Conservation (phyloP, 2,113 vertebrate genomes). For the Romanogobio albipinnatus region DNA sequence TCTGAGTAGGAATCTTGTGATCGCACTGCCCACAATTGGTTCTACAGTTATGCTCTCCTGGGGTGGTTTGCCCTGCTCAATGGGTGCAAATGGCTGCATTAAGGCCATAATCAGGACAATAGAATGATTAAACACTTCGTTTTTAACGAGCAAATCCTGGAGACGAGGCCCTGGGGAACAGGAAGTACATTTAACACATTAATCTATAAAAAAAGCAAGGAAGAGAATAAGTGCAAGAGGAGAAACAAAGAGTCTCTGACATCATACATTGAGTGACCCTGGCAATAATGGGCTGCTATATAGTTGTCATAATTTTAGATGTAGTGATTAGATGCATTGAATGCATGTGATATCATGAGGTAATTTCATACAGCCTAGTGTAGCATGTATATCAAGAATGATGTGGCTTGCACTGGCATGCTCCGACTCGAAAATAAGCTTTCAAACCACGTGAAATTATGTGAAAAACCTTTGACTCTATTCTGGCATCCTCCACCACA, state of each 20-base stretch:
- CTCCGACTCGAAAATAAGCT: not conserved
- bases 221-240: not conserved
- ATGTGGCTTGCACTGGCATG: not conserved
- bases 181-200: conserved; percentile 32
- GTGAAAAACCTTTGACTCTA: conserved; percentile 20
- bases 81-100: conserved; percentile 35
- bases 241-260: not conserved
- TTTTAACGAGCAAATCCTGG: conserved; percentile 29
- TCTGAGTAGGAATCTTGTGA: not conserved
- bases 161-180: conserved; percentile 27
- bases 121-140: conserved; percentile 26
- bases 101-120: conserved; percentile 49
- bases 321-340: not conserved
- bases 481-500: conserved; percentile 5
- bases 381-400: conserved; percentile 9
- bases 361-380: not conserved
- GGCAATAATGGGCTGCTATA: not conserved
- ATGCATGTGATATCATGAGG: not conserved
- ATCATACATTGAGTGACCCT: not conserved
- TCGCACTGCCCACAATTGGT: conserved; percentile 2
- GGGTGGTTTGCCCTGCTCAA: conserved; percentile 26
- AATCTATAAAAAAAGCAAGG: conserved; percentile 1
- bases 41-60: conserved; percentile 6
- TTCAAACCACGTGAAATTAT: conserved; percentile 12
- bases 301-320: not conserved